Base-by-base conservation (phyloP, 2,113 vertebrate species). In the Caloenas nicobarica region DNA sequence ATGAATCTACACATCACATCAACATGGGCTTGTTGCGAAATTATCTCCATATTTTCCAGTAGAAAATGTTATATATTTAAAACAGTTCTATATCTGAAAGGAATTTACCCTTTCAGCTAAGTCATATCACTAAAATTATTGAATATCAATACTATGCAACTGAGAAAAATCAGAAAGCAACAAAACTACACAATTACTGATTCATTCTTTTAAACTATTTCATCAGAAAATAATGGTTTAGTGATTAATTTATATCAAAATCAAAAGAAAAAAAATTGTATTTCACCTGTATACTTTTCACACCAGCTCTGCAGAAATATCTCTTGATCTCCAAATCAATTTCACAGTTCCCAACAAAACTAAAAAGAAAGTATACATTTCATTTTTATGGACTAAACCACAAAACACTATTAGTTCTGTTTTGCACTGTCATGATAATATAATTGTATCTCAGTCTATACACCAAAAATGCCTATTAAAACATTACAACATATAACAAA, bases 241-340 rank as follows among this genome's bases (percentile, higher is more conserved):
- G 6, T 58, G 15, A 74, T 38, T 61, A 66, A 36, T 74, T 29
- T 29, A 34, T 48, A 84, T 13, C 26, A 91, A 95, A 85, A 70
- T 62, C 9, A 16, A 81, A 88, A 58, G 4, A 56, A 60, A 69
- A 62, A 15, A 68, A 64, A 74, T 22, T 16, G 16, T 56, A 81
- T 96, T 69, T 94, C 95, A 99, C 99, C 99, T 99, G 99, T 81
- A 99, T 99, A 64, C 99, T 99, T 96, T 99, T 99, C 87, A 99
- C 99, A 58, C 99, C 99, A 77, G 99, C 99, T 98, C 98, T 98
- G 98, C 99, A 99, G 94, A 99, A 99, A 95, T 99, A 99, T 86
- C 99, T 99, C 97, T 99, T 99, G 94, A 99, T 99, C 97, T 99
- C 99, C 95, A 99, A 97, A 84, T 99, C 99, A 16, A 99, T 99